Conservation (phyloP, 2,797 vertebrate genomes). For the Phaenicophaeus curvirostris region DNA sequence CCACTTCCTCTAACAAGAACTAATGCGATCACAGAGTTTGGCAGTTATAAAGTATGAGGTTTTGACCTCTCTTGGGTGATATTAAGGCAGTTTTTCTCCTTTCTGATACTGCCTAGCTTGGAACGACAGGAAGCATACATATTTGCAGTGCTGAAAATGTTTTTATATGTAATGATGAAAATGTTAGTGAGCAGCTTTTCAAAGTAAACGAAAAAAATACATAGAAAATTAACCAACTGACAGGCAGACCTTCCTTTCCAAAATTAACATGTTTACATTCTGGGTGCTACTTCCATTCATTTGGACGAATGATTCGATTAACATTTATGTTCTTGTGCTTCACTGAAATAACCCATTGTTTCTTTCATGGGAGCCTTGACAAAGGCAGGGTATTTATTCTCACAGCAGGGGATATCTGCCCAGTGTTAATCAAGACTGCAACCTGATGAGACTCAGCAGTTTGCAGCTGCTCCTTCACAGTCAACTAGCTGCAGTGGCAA, state of each 20-base stretch:
- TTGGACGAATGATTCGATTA: slow-evolving; percentile 17
- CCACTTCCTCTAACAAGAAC: slow-evolving; percentile 41
- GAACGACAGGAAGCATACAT: not conserved
- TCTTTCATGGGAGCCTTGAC: not conserved
- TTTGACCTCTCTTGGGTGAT: slow-evolving; percentile 43
- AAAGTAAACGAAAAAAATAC: slow-evolving; percentile 12
- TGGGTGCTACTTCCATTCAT: slow-evolving; percentile 11
- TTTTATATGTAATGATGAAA: not conserved
- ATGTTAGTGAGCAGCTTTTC: not conserved
- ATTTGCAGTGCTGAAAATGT: not conserved
- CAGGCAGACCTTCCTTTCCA: not conserved
- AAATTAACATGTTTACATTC: slow-evolving; percentile 60
- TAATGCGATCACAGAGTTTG: slow-evolving; percentile 38
- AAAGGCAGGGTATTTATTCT: slow-evolving; percentile 56
- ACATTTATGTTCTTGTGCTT: slow-evolving; percentile 39
- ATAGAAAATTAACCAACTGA: not conserved
- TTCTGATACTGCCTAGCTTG: not conserved
- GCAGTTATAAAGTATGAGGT: slow-evolving; percentile 11
- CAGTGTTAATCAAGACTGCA: slow-evolving; percentile 50
- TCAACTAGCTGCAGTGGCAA: slow-evolving; percentile 10
- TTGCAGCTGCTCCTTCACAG: slow-evolving; percentile 69
- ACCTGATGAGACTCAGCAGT: slow-evolving; percentile 51
- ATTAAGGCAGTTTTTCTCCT: slow-evolving; percentile 30
- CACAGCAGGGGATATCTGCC: slow-evolving; percentile 36
- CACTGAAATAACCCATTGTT: slow-evolving; percentile 47